Conservation (phyloP, 1,140 invertebrate genomes). For the Apocrypta bakeri region DNA sequence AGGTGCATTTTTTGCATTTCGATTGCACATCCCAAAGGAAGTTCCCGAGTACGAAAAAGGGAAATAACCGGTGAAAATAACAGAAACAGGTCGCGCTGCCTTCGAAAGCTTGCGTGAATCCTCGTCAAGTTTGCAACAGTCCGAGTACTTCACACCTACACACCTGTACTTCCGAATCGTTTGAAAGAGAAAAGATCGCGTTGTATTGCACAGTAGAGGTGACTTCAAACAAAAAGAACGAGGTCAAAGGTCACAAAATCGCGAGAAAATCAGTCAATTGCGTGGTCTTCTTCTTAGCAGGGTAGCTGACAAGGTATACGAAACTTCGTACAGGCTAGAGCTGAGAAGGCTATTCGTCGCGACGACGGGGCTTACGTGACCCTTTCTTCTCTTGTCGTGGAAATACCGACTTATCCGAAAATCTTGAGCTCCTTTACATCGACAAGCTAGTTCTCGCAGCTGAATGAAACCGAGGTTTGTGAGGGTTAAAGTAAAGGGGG, state of each 20-base stretch:
- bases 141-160: too few relatives aligned
- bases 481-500: too few relatives aligned
- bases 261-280: slow-evolving; percentile 2
- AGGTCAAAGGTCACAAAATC: neutral
- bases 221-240: neutral
- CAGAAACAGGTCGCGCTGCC: neutral
- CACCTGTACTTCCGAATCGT: too few relatives aligned
- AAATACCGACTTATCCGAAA: neutral
- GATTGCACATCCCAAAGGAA: too few relatives aligned
- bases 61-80: neutral
- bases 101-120: neutral
- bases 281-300: slow-evolving; percentile 2
- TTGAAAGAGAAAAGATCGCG: neutral
- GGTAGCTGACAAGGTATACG: too few relatives aligned
- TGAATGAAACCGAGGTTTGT: too few relatives aligned
- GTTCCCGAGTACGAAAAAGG: too few relatives aligned
- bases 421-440: neutral
- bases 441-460: neutral
- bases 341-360: neutral
- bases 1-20: too few relatives aligned
- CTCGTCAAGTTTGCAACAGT: neutral
- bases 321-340: too few relatives aligned
- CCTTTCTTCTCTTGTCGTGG: neutral
- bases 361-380: slow-evolving; percentile 6
- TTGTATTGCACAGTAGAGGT: neutral